phyloP scores from a whole-genome alignment of 2,797 vertebrate species.

The Aulostomus chinensis region DNA sequence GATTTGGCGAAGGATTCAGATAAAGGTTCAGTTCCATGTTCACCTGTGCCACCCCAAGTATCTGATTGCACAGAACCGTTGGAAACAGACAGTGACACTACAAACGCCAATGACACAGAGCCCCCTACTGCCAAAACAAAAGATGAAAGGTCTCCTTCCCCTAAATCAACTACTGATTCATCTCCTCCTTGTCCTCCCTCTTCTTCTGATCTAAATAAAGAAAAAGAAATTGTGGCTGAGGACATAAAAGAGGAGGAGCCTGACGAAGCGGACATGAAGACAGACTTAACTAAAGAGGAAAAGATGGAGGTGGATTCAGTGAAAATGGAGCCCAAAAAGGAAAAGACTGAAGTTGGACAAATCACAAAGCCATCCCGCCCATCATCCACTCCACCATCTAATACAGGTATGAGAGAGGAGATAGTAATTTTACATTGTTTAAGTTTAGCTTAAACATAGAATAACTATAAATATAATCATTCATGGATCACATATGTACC shows the following conservation, averaged over 20 bases:
- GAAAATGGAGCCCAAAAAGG: constrained; percentile 61
- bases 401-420: constrained; percentile 60
- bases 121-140: constrained; percentile 31
- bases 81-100: constrained; percentile 53
- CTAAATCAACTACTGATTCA: constrained; percentile 36
- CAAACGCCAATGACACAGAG: constrained; percentile 32
- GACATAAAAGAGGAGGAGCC: constrained; percentile 53
- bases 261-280: constrained; percentile 47
- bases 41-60: constrained; percentile 13
- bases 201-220: constrained; percentile 26
- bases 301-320: constrained; percentile 67
- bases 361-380: constrained; percentile 50
- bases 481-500: too few relatives aligned
- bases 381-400: constrained; percentile 70
- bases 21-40: constrained; percentile 38
- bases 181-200: constrained; percentile 30
- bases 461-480: too few relatives aligned
- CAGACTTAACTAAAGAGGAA: constrained; percentile 18
- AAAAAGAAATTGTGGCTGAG: constrained; percentile 32
- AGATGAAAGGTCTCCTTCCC: constrained; percentile 42
- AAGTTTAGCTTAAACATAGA: too few relatives aligned
- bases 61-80: constrained; percentile 55
- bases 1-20: constrained; percentile 42
- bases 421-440: not conserved
- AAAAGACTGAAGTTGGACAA: constrained; percentile 35